phyloP scores from a whole-genome alignment of 2,797 vertebrate genomes.

The Acrossocheilus fasciatus region DNA sequence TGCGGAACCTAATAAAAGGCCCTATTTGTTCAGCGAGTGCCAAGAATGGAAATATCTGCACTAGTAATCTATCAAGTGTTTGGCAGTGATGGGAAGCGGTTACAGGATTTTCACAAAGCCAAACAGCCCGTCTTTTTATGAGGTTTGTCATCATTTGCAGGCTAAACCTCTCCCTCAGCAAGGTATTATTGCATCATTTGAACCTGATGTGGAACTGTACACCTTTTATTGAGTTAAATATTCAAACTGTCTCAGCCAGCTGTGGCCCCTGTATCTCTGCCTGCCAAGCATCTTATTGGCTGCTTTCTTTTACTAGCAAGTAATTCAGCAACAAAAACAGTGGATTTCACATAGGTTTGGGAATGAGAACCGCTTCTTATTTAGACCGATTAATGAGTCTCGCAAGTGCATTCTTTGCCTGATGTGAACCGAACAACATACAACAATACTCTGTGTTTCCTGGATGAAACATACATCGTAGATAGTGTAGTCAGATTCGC shows the following conservation, averaged over 20 bases:
- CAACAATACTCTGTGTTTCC: not conserved
- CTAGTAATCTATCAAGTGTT: conserved; percentile 64
- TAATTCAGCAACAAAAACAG: not conserved
- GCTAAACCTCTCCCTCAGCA: conserved; percentile 76
- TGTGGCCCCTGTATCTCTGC: conserved; percentile 60
- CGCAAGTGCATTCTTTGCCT: not conserved
- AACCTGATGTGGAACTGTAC: conserved; percentile 76
- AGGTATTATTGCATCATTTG: conserved; percentile 77
- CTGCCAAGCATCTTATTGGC: conserved; percentile 40
- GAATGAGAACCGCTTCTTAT: not conserved
- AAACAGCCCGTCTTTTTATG: conserved; percentile 71
- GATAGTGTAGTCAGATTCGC: not conserved
- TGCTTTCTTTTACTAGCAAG: conserved; percentile 34
- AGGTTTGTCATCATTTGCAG: conserved; percentile 70
- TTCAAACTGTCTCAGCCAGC: conserved; percentile 71
- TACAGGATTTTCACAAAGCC: conserved; percentile 64
- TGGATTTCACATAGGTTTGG: not conserved
- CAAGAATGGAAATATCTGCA: conserved; percentile 62
- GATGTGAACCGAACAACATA: not conserved
- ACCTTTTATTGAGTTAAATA: conserved; percentile 78
- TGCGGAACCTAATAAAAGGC: conserved; percentile 58
- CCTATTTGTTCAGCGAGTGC: conserved; percentile 52
- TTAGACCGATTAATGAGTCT: not conserved
- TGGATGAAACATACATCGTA: not conserved
- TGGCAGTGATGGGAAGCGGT: conserved; percentile 67